Percentiles rank a stretch among this genome's conserved stretches.
Evolutionary conservation across 2,888 invertebrate species (phyloP).

Genomic region (Diplolepis rosae): DNA sequence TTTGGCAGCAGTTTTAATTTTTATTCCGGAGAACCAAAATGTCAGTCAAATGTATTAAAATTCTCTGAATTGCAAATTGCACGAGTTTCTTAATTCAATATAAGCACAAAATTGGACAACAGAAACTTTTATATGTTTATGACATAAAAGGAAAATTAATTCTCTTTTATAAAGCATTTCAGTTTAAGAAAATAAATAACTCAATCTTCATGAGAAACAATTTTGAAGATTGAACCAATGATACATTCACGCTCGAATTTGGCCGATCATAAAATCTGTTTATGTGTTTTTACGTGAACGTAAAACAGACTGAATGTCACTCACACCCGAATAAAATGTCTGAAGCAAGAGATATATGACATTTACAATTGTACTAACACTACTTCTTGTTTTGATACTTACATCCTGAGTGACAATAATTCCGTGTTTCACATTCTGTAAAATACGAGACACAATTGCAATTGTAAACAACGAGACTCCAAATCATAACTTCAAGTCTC

Average conservation of each 20-base stretch:
- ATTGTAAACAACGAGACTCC: no score
- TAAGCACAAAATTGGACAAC: no score
- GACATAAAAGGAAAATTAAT: background rate
- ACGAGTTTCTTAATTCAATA: no score
- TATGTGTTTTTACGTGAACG: conserved; percentile 43
- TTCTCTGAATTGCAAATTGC: no score
- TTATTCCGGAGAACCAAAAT: no score
- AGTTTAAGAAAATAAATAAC: background rate
- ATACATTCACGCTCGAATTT: conserved; percentile 42
- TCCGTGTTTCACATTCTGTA: background rate
- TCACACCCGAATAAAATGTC: background rate
- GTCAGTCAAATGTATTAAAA: no score
- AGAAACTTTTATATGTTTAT: background rate
- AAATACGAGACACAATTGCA: background rate
- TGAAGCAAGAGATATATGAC: background rate
- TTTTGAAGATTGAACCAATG: background rate
- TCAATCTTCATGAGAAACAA: background rate
- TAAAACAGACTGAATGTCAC: conserved; percentile 47
- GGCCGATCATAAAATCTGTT: conserved; percentile 47
- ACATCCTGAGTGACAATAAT: no score
- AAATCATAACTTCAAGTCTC: no score
- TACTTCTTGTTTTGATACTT: no score
- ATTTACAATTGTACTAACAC: no score
- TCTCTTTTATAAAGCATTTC: background rate
- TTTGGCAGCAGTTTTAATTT: no score